Percentiles rank a stretch among this genome's conserved stretches.
phyloP scores from a whole-genome alignment of 1,140 invertebrate genomes.

The Antheraea pernyi region DNA sequence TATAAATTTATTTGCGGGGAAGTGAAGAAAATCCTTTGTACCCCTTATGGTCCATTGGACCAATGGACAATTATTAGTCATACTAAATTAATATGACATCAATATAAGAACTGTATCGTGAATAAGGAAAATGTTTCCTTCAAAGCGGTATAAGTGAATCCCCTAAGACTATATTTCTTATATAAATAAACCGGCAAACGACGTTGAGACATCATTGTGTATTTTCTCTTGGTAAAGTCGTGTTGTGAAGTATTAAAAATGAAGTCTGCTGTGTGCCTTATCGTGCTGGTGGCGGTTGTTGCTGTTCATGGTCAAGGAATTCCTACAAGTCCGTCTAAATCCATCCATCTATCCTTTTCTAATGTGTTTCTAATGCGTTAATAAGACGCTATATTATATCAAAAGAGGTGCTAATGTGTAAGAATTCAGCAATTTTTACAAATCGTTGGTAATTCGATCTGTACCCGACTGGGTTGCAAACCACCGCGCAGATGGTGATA shows the following conservation, averaged over 20 bases:
- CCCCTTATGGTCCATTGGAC: too few relatives aligned
- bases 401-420: too few relatives aligned
- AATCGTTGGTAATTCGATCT: too few relatives aligned
- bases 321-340: constrained; percentile 27
- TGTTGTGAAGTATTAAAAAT: constrained; percentile 14
- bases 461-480: too few relatives aligned
- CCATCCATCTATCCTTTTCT: neutral
- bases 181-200: neutral
- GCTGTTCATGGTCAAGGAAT: constrained; percentile 24
- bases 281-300: constrained; percentile 7
- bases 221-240: neutral
- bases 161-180: neutral
- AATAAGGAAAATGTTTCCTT: neutral
- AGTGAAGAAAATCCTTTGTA: too few relatives aligned
- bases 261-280: constrained; percentile 22
- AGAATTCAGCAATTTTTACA: too few relatives aligned
- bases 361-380: too few relatives aligned
- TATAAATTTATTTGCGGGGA: too few relatives aligned
- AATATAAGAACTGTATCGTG: neutral
- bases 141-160: neutral
- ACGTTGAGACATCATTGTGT: neutral
- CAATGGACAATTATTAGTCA: too few relatives aligned
- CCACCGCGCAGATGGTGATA: too few relatives aligned
- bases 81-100: too few relatives aligned
- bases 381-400: too few relatives aligned